Conservation (phyloP, 2,113 vertebrate genomes). For the Myiopsitta monachus region DNA sequence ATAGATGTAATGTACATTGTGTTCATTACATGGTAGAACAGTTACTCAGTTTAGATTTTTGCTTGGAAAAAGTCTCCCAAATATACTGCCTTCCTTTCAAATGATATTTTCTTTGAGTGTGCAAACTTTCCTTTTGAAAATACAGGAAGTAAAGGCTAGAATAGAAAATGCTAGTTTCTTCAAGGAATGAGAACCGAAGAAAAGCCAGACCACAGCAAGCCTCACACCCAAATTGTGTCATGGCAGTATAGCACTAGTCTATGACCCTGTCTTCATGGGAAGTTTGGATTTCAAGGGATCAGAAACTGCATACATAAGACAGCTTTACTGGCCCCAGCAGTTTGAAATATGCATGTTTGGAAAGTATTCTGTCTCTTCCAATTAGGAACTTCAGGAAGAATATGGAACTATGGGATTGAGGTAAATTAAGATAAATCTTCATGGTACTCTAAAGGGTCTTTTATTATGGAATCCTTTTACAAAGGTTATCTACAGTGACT, state of each 20-base stretch:
- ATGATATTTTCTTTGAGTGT: not conserved
- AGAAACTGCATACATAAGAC: not conserved
- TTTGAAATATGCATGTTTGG: not conserved
- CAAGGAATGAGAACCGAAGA: not conserved
- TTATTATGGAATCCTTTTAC: not conserved
- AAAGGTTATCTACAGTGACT: not conserved
- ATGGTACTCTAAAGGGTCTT: not conserved
- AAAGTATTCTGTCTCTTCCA: not conserved
- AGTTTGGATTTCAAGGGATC: not conserved
- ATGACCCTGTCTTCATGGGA: not conserved
- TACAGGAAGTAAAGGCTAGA: not conserved
- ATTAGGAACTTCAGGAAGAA: not conserved
- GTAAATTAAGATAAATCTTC: not conserved
- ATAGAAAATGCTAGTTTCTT: not conserved
- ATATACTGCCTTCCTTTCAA: not conserved
- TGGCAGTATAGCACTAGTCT: not conserved
- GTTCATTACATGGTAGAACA: not conserved
- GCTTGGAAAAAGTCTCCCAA: not conserved
- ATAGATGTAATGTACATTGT: not conserved
- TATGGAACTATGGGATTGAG: not conserved
- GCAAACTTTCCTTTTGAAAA: not conserved
- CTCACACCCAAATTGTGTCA: not conserved
- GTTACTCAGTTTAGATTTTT: not conserved
- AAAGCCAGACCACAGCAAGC: not conserved
- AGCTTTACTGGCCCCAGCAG: not conserved